Evolutionary conservation across 2,888 invertebrate species (phyloP).

Genomic region (Frankliniella intonsa): DNA sequence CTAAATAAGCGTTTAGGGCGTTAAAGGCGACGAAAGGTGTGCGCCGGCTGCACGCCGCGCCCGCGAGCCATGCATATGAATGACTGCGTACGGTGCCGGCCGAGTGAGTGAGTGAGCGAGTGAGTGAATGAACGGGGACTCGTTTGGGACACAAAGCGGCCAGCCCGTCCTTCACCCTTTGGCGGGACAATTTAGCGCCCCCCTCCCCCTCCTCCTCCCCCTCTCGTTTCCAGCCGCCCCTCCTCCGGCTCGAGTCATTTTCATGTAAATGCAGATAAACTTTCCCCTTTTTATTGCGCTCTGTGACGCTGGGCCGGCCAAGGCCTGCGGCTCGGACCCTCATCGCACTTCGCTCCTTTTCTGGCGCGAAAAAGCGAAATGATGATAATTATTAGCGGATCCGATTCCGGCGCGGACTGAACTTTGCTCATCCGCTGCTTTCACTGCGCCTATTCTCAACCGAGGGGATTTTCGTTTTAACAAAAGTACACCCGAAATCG

Average conservation of each 20-base stretch:
- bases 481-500: too few species aligned
- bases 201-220: background rate
- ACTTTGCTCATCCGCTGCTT: too few species aligned
- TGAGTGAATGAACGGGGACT: background rate
- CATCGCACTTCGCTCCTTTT: too few species aligned
- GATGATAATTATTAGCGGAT: too few species aligned
- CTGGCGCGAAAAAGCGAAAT: too few species aligned
- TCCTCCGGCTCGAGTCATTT: background rate
- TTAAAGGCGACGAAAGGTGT: too few species aligned
- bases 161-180: background rate
- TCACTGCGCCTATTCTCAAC: too few species aligned
- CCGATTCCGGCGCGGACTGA: too few species aligned
- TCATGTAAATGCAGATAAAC: slow-evolving; percentile 9
- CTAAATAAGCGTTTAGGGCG: too few species aligned
- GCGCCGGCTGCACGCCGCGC: background rate
- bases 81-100: background rate
- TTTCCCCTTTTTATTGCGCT: background rate
- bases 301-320: background rate
- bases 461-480: too few species aligned
- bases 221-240: background rate
- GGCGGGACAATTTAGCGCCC: background rate
- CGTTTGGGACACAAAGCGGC: background rate
- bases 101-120: background rate
- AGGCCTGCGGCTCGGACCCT: too few species aligned
- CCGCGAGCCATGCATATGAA: background rate